Conservation (phyloP, 2,888 invertebrate species). For the Brachyptera putata region DNA sequence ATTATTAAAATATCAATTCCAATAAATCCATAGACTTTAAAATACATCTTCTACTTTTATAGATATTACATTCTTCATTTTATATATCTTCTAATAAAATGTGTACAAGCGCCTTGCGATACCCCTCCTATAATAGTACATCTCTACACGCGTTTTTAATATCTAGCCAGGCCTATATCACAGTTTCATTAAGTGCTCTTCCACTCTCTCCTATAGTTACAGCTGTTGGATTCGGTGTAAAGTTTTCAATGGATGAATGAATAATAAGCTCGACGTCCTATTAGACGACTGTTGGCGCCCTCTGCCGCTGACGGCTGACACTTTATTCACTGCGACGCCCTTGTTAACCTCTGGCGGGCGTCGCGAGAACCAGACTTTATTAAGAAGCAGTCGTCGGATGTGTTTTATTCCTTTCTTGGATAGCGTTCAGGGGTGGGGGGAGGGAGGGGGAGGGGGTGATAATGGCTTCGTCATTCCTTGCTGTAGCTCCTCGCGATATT, state of each 20-base stretch:
- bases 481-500: too few species aligned
- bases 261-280: slow-evolving; percentile 27
- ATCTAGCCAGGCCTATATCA: too few species aligned
- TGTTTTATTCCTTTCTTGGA: slow-evolving; percentile 28
- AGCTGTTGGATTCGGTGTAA: slow-evolving; percentile 27
- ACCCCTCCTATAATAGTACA: too few species aligned
- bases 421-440: slow-evolving; percentile 1
- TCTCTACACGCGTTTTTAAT: too few species aligned
- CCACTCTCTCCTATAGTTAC: slow-evolving; percentile 18
- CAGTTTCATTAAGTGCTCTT: slow-evolving; percentile 30
- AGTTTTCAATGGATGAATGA: slow-evolving; percentile 32
- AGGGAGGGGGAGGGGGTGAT: slow-evolving; percentile 3
- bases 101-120: too few species aligned
- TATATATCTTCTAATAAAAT: too few species aligned
- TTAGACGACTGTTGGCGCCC: slow-evolving; percentile 1
- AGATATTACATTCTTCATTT: too few species aligned
- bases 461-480: neutral
- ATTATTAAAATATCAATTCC: too few species aligned
- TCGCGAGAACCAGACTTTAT: slow-evolving; percentile 1
- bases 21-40: too few species aligned
- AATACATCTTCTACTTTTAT: too few species aligned
- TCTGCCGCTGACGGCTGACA: neutral
- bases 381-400: slow-evolving; percentile 28
- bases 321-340: neutral
- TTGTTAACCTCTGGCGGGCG: neutral